phyloP scores from a whole-genome alignment of 2,113 vertebrate genomes.

The Vidua chalybeata region DNA sequence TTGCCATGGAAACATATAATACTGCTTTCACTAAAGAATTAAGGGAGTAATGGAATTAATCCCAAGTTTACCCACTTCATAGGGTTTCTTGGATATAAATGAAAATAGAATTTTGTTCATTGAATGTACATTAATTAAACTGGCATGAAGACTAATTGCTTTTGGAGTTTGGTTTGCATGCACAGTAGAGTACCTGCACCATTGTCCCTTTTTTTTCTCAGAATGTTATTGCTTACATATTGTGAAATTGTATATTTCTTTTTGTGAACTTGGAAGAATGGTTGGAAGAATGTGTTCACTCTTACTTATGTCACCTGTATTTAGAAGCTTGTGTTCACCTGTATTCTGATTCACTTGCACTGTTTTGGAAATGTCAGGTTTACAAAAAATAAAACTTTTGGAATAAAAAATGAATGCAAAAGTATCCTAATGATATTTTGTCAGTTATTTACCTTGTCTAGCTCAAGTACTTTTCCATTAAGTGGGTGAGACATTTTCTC shows the following conservation, averaged over 20 bases:
- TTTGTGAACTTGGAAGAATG: slow-evolving; percentile 12
- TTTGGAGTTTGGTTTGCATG: slow-evolving; percentile 41
- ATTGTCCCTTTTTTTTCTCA: slow-evolving; percentile 18
- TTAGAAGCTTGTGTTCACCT: slow-evolving; percentile 68
- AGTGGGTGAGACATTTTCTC: background rate
- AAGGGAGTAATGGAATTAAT: background rate
- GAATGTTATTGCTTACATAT: slow-evolving; percentile 14
- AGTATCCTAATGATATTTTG: background rate
- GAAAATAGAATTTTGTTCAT: background rate
- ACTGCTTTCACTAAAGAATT: background rate
- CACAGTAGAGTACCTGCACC: background rate
- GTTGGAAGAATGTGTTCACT: slow-evolving; percentile 32
- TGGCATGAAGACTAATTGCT: slow-evolving; percentile 38
- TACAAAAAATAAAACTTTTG: slow-evolving; percentile 64
- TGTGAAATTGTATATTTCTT: slow-evolving; percentile 14
- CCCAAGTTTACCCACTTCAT: background rate
- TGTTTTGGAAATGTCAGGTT: slow-evolving; percentile 77
- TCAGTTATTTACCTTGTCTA: slow-evolving; percentile 22
- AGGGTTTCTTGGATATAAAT: background rate
- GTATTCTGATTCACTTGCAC: slow-evolving; percentile 77
- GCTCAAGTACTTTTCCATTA: background rate
- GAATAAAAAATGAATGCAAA: slow-evolving; percentile 74
- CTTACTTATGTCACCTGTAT: slow-evolving; percentile 49
- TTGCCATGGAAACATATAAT: background rate
- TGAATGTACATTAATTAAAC: slow-evolving; percentile 16